phyloP scores from a whole-genome alignment of 1,140 invertebrate species.

The Hetaerina americana region DNA sequence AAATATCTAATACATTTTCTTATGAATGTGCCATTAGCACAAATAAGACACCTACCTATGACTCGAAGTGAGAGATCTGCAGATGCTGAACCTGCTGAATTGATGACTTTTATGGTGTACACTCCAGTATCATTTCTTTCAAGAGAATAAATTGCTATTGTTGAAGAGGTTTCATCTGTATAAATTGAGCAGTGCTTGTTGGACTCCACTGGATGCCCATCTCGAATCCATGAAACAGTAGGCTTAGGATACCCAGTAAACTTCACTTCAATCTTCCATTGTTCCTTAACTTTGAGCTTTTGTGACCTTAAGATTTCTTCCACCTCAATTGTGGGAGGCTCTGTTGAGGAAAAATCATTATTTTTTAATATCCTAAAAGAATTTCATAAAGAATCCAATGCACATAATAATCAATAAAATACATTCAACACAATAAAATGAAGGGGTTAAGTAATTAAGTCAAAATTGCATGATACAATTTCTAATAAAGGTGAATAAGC shows the following conservation, averaged over 20 bases:
- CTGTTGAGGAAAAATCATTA: no score
- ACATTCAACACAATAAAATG: neutral
- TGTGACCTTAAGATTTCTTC: conserved; percentile 44
- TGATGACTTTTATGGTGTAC: conserved; percentile 51
- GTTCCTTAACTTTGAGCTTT: conserved; percentile 40
- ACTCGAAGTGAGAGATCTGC: conserved; percentile 61
- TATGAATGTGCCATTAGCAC: no score
- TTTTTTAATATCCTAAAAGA: conserved; percentile 7
- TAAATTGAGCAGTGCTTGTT: conserved; percentile 37
- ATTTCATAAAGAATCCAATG: neutral
- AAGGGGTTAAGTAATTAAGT: no score
- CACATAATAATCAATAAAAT: neutral
- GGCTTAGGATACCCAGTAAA: conserved; percentile 53
- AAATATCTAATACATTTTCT: no score
- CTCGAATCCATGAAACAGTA: conserved; percentile 42
- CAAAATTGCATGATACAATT: no score
- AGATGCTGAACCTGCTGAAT: conserved; percentile 51
- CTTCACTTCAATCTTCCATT: conserved; percentile 45
- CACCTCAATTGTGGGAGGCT: conserved; percentile 46
- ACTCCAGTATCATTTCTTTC: conserved; percentile 45
- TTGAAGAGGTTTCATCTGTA: conserved; percentile 40
- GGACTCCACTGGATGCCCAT: conserved; percentile 14
- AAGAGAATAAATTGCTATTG: conserved; percentile 45
- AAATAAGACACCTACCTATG: conserved; percentile 52
- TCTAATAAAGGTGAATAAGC: no score